phyloP scores from a whole-genome alignment of 2,797 vertebrate genomes.

The Hydrophis major region DNA sequence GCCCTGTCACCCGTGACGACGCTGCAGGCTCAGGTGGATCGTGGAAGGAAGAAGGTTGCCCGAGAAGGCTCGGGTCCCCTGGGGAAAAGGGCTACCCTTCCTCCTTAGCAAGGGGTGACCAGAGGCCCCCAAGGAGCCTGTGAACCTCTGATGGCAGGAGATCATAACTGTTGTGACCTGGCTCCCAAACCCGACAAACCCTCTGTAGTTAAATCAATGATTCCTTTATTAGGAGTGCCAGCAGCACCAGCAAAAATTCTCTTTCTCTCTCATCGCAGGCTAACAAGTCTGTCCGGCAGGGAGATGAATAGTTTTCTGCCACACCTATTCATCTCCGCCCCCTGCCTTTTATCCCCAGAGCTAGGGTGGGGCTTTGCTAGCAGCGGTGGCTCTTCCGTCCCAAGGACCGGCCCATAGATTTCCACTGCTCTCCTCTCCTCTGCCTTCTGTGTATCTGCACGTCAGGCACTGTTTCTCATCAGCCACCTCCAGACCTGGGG shows the following conservation, averaged over 20 bases:
- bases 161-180: not conserved
- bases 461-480: not conserved
- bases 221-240: too few relatives aligned
- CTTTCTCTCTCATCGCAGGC: not conserved
- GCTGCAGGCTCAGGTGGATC: conserved; percentile 78
- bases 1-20: conserved; percentile 72
- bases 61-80: not conserved
- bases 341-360: not conserved
- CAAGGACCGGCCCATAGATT: not conserved
- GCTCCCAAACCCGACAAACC: not conserved
- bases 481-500: too few relatives aligned
- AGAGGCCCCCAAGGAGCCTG: not conserved
- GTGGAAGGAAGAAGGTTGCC: not conserved
- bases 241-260: not conserved
- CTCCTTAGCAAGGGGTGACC: not conserved
- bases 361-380: not conserved
- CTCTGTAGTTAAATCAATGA: too few relatives aligned
- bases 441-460: too few relatives aligned
- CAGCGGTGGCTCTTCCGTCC: not conserved
- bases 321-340: not conserved
- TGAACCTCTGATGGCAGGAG: not conserved
- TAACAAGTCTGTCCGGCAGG: not conserved
- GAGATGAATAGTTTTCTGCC: not conserved
- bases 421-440: not conserved
- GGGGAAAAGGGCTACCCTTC: not conserved